Base-by-base conservation (phyloP, 2,797 vertebrate genomes). In the Florisuga fusca region DNA sequence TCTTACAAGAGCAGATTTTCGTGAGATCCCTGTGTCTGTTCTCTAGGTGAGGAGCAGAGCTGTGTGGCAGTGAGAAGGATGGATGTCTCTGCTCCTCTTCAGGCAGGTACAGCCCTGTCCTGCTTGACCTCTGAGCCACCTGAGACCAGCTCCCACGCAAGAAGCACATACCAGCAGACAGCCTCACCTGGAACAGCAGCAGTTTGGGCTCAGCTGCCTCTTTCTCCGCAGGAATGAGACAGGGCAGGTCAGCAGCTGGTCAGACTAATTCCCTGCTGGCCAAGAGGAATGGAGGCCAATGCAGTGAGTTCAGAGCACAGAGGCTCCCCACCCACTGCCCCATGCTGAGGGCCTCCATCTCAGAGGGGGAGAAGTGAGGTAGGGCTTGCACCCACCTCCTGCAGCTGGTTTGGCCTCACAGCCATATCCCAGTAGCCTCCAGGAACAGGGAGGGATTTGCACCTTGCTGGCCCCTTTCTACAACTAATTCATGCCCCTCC, bases 1-100 rank as follows among this genome's bases (percentile, higher is more conserved):
- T 17, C 9, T 18, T 9, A 1, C n/a, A 55, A 2, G 21, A 57
- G 15, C 7, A 22, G 21, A 11, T 8, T 84, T 75, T 50, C 1
- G 0, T 3, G n/a, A 45, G 15, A 38, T 17, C 20, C 43, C n/a
- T 2, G 3, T n/a, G 36, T 41, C n/a, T 0, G 0, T 5, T 63
- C 9, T 31, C 55, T 13, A 16, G 9, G 10, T 26, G 9, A 11
- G 23, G 2, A 59, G 36, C 2, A 0, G 23, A 89, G 82, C 21
- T 33, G 68, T 3, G 9, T 19, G 57, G 20, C 2, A 5, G 31
- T 0, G 1, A 50, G 51, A 20, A 86, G 38, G 23, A 36, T 0
- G 4, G n/a, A n/a, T 1, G 3, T 11, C 48, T 34, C 75, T 71
- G 31, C 57, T 55, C 23, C 74, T 23, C 36, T 55, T 34, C 29